A percentile compares a stretch with the other conserved stretches of the same genome.
Evolutionary conservation across 1,140 invertebrate genomes (phyloP).

Genomic region (Caenorhabditis elegans): DNA sequence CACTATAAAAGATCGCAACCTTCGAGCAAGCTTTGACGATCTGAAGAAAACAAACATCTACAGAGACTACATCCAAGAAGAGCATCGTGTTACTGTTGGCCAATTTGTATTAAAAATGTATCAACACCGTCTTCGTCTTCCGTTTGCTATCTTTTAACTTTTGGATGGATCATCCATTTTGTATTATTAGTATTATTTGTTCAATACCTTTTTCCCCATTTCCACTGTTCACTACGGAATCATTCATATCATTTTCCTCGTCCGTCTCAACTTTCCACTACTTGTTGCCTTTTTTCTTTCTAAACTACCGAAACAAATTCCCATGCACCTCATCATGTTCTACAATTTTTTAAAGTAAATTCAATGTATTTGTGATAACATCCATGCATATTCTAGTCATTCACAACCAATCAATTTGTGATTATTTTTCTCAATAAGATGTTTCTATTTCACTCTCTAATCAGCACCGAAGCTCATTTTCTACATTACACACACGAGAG

Average conservation of each 20-base stretch:
- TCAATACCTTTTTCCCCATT: neutral
- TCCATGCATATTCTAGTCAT: conserved; percentile 14
- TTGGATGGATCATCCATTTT: too few relatives aligned
- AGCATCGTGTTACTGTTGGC: neutral
- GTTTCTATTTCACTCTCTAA: neutral
- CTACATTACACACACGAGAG: neutral
- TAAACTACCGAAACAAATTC: neutral
- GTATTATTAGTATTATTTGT: too few relatives aligned
- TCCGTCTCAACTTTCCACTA: neutral
- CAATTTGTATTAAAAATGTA: neutral
- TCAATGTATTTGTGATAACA: conserved; percentile 8
- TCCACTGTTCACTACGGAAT: neutral
- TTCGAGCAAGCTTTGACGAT: neutral
- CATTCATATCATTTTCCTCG: conserved; percentile 2
- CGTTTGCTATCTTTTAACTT: neutral
- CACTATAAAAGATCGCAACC: neutral
- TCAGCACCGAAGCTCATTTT: neutral
- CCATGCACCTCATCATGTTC: too few relatives aligned
- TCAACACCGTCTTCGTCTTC: neutral
- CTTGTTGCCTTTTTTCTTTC: neutral
- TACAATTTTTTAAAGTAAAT: neutral
- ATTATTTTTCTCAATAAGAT: neutral
- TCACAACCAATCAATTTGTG: neutral
- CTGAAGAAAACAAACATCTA: neutral
- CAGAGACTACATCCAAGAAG: neutral